Evolutionary conservation across 2,797 vertebrate species (phyloP).

Genomic region (Acridotheres tristis): DNA sequence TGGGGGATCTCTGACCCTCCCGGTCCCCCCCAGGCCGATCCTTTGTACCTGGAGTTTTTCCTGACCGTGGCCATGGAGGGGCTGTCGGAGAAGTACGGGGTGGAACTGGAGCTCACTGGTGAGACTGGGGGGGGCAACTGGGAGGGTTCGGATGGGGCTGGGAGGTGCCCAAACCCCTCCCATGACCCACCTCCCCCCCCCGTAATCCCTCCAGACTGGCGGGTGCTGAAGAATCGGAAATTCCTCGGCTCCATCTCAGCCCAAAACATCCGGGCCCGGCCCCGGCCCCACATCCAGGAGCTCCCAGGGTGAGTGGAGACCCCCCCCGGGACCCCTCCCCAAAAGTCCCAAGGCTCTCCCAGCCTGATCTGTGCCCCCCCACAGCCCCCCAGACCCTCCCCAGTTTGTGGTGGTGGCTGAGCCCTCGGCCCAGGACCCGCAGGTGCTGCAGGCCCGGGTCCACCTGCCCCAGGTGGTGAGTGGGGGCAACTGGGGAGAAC

Average conservation of each 20-base stretch:
- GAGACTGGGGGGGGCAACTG: neutral
- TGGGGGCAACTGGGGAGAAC: neutral
- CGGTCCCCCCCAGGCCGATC: neutral
- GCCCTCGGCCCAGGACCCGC: slow-evolving; percentile 76
- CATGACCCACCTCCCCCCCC: neutral
- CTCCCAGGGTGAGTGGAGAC: slow-evolving; percentile 49
- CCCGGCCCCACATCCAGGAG: slow-evolving; percentile 85
- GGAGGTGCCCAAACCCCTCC: no score
- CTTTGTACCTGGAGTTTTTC: neutral
- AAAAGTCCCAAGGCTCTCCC: neutral
- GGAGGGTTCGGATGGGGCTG: neutral
- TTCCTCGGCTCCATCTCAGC: slow-evolving; percentile 69
- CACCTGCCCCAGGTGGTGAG: slow-evolving; percentile 87
- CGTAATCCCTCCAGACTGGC: slow-evolving; percentile 78
- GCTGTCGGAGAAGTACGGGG: neutral
- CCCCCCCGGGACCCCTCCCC: neutral
- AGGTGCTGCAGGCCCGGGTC: slow-evolving; percentile 85
- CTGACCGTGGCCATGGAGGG: neutral
- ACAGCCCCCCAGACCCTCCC: slow-evolving; percentile 38
- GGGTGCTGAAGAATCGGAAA: slow-evolving; percentile 86
- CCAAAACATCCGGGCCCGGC: neutral
- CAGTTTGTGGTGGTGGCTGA: slow-evolving; percentile 78
- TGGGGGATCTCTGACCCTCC: neutral
- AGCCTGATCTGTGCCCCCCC: neutral
- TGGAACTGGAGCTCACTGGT: neutral